Base-by-base conservation (phyloP, 2,888 invertebrate genomes). In the Ganaspis brasiliensis region DNA sequence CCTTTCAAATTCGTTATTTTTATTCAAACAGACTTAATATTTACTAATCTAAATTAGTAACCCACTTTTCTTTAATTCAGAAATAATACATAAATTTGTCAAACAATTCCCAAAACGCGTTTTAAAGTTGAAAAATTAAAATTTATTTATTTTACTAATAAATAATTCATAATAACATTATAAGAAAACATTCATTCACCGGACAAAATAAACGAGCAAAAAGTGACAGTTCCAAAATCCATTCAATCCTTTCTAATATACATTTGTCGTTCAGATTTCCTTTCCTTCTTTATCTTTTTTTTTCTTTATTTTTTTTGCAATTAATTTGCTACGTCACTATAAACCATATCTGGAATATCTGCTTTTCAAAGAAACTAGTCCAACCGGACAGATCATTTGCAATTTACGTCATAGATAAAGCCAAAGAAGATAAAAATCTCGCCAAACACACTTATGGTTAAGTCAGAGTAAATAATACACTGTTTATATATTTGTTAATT, bases 341-440 rank as follows among this genome's bases (percentile, higher is more conserved):
- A 26, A 9, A n/a, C 9, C 9, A 26, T 45, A 67, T 67, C 45
- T 45, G 21, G 67, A 67, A 45, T 67, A 67, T 67, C 67, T 67
- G 45, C 45, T 45, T 45, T 45, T 63, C 21, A 63, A 63, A 19
- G 21, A 21, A 63, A 63, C 40, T 63, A 40, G 63, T 40, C 14
- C 40, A 40, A 63, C 63, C 63, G 63, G 37, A 40, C 40, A 63
- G 63, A 14, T 19, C 21, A 37, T 63, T 63, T 63, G 63, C 63
- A 63, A 63, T 63, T 63, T 37, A 63, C 63, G 63, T 63, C 63
- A 63, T 63, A 40, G 40, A 24, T 63, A 40, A 63, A 2, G 63
- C 40, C 9, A 63, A 14, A 3, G 14, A 19, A 40, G 21, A 63
- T 40, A 40, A 40, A 40, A 37, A 63, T 40, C 40, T 40, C 10